Conservation (phyloP, 2,888 invertebrate species). For the Trichopoda pennipes region DNA sequence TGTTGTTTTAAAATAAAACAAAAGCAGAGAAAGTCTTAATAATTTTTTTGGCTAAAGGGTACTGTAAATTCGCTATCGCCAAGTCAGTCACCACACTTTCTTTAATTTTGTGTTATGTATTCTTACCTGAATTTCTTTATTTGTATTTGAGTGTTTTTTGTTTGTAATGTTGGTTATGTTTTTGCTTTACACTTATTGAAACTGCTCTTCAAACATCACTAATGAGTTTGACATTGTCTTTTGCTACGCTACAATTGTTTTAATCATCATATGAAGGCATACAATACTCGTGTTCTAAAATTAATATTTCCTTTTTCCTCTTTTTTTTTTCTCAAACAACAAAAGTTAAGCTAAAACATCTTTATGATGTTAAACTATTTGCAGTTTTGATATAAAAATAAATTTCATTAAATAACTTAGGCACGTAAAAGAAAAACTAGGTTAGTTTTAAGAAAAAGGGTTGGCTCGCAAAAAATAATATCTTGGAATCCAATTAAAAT, state of each 20-base stretch:
- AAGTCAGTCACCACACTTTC: background rate
- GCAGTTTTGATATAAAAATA: too few relatives aligned
- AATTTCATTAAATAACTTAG: too few relatives aligned
- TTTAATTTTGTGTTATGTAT: background rate
- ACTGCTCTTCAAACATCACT: slow-evolving; percentile 65
- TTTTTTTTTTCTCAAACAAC: background rate
- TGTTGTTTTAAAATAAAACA: too few relatives aligned
- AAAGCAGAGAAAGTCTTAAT: too few relatives aligned
- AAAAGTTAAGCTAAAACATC: too few relatives aligned
- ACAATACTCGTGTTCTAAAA: slow-evolving; percentile 6
- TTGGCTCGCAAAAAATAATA: too few relatives aligned
- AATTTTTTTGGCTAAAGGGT: background rate
- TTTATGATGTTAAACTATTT: too few relatives aligned
- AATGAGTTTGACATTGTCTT: slow-evolving; percentile 70
- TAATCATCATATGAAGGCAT: slow-evolving; percentile 50
- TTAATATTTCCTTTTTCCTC: slow-evolving; percentile 7
- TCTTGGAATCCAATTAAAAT: too few relatives aligned
- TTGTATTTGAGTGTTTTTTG: slow-evolving; percentile 4
- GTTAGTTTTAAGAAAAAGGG: too few relatives aligned
- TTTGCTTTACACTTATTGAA: slow-evolving; percentile 55
- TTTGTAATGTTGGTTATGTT: background rate
- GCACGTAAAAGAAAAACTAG: too few relatives aligned
- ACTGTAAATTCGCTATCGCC: background rate
- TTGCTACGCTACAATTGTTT: slow-evolving; percentile 34
- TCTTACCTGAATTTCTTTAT: slow-evolving; percentile 9